Conservation (phyloP, 1,140 invertebrate species). For the Brachionus rubens region DNA sequence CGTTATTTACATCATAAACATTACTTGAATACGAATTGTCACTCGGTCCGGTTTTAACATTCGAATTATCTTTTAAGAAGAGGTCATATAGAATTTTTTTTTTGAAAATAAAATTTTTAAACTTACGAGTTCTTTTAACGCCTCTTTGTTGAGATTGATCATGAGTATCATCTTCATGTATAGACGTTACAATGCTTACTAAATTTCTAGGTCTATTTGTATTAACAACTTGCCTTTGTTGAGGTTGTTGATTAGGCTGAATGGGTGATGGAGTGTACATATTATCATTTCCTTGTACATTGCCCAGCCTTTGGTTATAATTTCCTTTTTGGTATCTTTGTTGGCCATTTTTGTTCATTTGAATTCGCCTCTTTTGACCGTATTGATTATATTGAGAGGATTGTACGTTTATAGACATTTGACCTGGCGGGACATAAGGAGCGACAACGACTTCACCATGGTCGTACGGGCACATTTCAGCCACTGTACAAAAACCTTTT, state of each 20-base stretch:
- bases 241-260: not conserved
- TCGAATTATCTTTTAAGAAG: not conserved
- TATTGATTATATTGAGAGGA: not conserved
- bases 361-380: not conserved
- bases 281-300: not conserved
- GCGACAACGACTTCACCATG: not conserved
- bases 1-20: conserved; percentile 26
- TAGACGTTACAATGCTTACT: conserved; percentile 39
- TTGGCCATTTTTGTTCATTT: conserved; percentile 28
- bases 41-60: not conserved
- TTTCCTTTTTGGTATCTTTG: conserved; percentile 2
- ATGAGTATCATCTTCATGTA: conserved; percentile 27
- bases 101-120: not conserved
- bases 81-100: not conserved
- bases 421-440: not conserved
- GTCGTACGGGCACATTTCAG: not conserved
- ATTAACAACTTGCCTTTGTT: not conserved
- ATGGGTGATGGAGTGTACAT: not conserved
- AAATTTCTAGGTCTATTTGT: conserved; percentile 36
- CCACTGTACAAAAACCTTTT: not conserved
- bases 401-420: not conserved
- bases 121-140: conserved; percentile 36
- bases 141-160: conserved; percentile 31
- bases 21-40: conserved; percentile 15
- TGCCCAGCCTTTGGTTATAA: not conserved